Percentiles rank a stretch among this genome's conserved stretches.
These are phyloP conservation scores for Harpagus bidentatus DNA, from an alignment of 2,113 vertebrate species.

Conservation along the genomic window DNA sequence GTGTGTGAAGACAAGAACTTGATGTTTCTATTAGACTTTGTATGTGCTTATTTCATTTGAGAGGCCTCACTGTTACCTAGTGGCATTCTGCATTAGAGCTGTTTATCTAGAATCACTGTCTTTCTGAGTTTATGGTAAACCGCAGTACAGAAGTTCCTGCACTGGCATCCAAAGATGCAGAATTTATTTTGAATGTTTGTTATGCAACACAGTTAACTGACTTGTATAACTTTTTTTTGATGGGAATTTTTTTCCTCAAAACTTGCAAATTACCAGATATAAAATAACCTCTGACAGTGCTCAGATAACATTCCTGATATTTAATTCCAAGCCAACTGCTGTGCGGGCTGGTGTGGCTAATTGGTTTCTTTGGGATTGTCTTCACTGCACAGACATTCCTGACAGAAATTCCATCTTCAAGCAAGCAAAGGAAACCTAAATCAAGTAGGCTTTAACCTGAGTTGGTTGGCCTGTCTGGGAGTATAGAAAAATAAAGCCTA, in stretches of 20 bases:
- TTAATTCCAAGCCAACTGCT: neutral
- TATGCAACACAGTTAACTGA: neutral
- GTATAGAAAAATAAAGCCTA: neutral
- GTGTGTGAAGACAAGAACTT: neutral
- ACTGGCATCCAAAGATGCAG: neutral
- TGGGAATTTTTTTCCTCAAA: neutral
- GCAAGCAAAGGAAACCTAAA: neutral
- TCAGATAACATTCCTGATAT: neutral
- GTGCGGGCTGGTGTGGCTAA: neutral
- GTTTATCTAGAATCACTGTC: neutral
- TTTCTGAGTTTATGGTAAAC: neutral
- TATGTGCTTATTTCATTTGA: neutral
- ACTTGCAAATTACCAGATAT: accelerated
- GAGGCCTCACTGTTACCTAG: neutral
- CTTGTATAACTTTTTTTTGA: neutral
- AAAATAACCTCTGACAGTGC: neutral
- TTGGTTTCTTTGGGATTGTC: neutral
- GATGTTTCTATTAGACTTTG: neutral
- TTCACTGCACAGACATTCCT: neutral
- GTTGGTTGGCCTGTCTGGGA: neutral
- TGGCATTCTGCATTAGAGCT: neutral
- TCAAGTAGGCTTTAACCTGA: neutral
- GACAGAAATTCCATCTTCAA: neutral
- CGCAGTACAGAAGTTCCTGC: neutral
- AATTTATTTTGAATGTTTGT: neutral